A percentile compares a stretch with the other conserved stretches of the same genome.
phyloP scores from a whole-genome alignment of 2,113 vertebrate genomes.

The Galbula dea region DNA sequence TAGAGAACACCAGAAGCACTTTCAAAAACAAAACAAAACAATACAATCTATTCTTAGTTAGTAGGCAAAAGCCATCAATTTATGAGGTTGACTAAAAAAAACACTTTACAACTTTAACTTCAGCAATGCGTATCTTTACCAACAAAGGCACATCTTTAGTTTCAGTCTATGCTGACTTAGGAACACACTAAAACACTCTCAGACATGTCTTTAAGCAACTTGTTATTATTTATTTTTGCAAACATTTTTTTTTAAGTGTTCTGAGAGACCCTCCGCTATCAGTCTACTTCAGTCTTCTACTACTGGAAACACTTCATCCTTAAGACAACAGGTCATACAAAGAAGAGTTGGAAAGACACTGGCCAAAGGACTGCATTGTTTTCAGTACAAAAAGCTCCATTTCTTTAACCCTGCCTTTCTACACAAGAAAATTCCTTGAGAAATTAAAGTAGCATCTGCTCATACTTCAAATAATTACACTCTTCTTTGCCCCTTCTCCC shows the following conservation, averaged over 20 bases:
- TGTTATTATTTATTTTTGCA: neutral
- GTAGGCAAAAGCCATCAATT: neutral
- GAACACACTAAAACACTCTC: neutral
- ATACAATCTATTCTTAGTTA: neutral
- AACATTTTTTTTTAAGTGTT: neutral
- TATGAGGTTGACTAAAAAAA: neutral
- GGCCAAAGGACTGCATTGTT: neutral
- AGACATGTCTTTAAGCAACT: neutral
- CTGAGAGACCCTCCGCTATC: neutral
- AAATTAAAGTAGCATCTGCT: neutral
- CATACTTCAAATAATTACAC: neutral
- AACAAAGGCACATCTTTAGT: neutral
- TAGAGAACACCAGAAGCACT: neutral
- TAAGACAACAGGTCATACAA: neutral
- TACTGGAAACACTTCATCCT: neutral
- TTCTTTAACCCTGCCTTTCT: neutral
- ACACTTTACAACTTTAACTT: neutral
- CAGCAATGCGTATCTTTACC: neutral
- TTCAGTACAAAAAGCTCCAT: neutral
- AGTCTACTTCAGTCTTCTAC: neutral
- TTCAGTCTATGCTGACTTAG: neutral
- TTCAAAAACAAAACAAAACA: neutral
- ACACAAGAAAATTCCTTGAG: neutral
- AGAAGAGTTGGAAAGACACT: neutral
- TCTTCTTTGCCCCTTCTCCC: neutral